Conservation (phyloP, 2,888 invertebrate species). For the Liposcelis brunnea region DNA sequence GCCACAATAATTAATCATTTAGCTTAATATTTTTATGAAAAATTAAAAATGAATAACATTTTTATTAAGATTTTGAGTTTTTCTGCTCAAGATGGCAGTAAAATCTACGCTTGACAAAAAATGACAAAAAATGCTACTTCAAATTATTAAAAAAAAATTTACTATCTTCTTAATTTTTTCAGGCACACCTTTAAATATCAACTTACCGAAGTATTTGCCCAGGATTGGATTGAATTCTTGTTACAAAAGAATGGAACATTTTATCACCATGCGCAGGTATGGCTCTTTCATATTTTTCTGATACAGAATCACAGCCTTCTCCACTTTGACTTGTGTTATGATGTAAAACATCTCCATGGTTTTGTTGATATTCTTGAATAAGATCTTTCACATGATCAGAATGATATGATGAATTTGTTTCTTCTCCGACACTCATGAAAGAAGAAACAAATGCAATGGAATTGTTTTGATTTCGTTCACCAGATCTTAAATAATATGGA, state of each 20-base stretch:
- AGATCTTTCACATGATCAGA: constrained; percentile 44
- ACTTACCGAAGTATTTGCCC: constrained; percentile 62
- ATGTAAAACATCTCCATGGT: constrained; percentile 26
- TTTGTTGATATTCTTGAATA: constrained; percentile 40
- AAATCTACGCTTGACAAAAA: no score
- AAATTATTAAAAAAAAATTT: no score
- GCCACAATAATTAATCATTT: constrained; percentile 10
- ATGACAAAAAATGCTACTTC: no score
- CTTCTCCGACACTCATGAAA: constrained; percentile 45
- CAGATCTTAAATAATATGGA: constrained; percentile 12
- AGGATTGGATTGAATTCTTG: constrained; percentile 54
- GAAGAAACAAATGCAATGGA: constrained; percentile 28
- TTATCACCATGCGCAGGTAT: constrained; percentile 66
- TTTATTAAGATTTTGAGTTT: no score
- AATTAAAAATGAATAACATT: no score
- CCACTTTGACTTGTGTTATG: constrained; percentile 17
- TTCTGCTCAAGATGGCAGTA: no score
- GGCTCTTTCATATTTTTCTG: constrained; percentile 63
- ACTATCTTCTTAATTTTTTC: no score
- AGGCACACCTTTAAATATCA: neutral
- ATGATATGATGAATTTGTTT: constrained; percentile 24
- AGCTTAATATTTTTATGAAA: neutral
- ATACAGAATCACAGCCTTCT: constrained; percentile 12
- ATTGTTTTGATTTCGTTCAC: constrained; percentile 8
- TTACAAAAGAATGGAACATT: constrained; percentile 62